Conservation (phyloP, 1,140 invertebrate species). For the Mizuhopecten yessoensis region DNA sequence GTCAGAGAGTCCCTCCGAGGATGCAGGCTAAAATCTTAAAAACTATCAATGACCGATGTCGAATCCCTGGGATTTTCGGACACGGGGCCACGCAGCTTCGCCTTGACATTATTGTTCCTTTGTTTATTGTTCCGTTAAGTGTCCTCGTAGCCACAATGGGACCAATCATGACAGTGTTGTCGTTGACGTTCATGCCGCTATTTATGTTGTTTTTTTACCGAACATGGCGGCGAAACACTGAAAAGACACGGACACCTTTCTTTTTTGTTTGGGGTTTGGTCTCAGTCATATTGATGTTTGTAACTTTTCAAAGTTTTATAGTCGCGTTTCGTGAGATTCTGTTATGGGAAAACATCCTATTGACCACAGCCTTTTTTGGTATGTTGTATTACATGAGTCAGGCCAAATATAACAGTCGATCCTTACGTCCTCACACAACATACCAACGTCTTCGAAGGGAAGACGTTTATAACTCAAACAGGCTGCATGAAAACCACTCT, state of each 20-base stretch:
- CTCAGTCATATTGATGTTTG: conserved; percentile 72
- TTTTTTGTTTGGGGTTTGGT: conserved; percentile 78
- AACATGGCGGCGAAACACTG: conserved; percentile 58
- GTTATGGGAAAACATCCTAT: conserved; percentile 77
- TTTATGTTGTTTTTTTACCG: conserved; percentile 75
- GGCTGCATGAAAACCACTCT: background rate
- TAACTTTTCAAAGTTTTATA: conserved; percentile 73
- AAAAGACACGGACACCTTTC: conserved; percentile 68
- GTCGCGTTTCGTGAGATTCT: conserved; percentile 77
- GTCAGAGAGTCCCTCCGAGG: conserved; percentile 47
- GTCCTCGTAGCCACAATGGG: conserved; percentile 73
- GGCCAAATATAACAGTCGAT: conserved; percentile 61
- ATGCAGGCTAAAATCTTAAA: conserved; percentile 43
- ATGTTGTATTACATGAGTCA: conserved; percentile 75
- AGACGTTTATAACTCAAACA: conserved; percentile 42
- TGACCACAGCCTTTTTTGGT: conserved; percentile 68
- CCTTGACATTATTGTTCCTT: conserved; percentile 74
- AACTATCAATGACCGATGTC: conserved; percentile 67
- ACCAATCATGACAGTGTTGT: conserved; percentile 66
- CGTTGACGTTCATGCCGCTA: conserved; percentile 71
- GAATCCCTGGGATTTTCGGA: conserved; percentile 75
- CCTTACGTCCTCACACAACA: conserved; percentile 18
- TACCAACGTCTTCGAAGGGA: conserved; percentile 41
- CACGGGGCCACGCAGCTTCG: conserved; percentile 74
- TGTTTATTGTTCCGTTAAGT: conserved; percentile 71